These are phyloP conservation scores for Sphaerodactylus townsendi DNA, from an alignment of 2,113 vertebrate species.

Conservation along the genomic window DNA sequence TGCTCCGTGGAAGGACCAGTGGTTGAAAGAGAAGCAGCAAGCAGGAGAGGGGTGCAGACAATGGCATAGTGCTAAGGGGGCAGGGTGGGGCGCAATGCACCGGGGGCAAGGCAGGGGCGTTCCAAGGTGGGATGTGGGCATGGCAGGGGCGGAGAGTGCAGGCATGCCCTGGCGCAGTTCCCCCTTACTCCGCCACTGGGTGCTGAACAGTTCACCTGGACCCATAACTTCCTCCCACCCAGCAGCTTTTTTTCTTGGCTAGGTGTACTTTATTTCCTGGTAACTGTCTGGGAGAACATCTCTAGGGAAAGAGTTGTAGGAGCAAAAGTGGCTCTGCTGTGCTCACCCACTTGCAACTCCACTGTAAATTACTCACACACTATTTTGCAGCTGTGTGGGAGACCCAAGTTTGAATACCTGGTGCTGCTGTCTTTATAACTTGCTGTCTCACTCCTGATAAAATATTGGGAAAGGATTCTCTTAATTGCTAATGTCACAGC, in stretches of 20 bases:
- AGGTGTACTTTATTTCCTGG: background rate
- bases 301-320: too few relatives aligned
- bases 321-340: background rate
- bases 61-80: too few relatives aligned
- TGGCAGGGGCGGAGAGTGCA: too few relatives aligned
- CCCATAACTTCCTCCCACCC: background rate
- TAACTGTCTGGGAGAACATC: background rate
- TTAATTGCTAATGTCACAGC: background rate
- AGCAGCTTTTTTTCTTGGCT: background rate
- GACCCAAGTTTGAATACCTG: background rate
- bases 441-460: background rate
- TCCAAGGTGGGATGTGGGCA: too few relatives aligned
- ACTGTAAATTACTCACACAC: background rate
- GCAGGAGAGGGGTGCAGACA: too few relatives aligned
- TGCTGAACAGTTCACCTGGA: background rate
- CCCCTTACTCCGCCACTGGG: too few relatives aligned
- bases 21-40: background rate
- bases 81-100: too few relatives aligned
- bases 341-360: background rate
- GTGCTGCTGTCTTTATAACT: background rate
- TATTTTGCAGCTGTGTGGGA: background rate
- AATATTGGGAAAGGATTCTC: background rate
- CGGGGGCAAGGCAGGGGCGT: too few relatives aligned
- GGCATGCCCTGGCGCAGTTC: too few relatives aligned
- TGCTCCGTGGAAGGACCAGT: background rate